phyloP scores from a whole-genome alignment of 1,140 invertebrate genomes.

The Pseudachorutes palmiensis region DNA sequence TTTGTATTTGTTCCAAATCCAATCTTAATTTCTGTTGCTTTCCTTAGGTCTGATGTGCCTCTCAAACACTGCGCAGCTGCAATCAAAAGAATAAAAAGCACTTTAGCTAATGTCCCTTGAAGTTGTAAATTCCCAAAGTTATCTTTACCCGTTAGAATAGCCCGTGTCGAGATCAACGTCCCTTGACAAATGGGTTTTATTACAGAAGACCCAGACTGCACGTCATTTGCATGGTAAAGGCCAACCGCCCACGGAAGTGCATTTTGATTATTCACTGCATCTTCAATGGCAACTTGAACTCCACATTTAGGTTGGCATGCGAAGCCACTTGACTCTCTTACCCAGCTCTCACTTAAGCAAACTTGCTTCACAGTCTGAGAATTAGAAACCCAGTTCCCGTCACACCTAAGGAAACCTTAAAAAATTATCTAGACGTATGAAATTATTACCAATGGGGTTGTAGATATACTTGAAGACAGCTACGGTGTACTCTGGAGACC shows the following conservation, averaged over 20 bases:
- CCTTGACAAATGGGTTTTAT: neutral
- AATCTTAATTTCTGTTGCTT: neutral
- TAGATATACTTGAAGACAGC: conserved; percentile 7
- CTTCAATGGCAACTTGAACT: neutral
- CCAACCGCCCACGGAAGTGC: neutral
- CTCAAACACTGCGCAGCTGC: neutral
- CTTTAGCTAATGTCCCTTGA: neutral
- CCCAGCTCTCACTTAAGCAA: neutral
- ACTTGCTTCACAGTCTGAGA: neutral
- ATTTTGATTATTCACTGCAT: neutral
- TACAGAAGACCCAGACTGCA: neutral
- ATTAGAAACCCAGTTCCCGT: neutral
- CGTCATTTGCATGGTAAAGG: neutral
- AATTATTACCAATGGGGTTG: neutral
- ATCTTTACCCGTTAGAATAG: neutral
- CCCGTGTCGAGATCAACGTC: neutral
- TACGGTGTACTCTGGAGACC: conserved; percentile 1
- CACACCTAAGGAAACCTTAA: neutral
- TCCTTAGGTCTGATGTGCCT: neutral
- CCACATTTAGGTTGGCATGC: neutral
- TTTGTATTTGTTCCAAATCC: neutral
- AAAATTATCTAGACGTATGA: conserved; percentile 12
- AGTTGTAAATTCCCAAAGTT: neutral
- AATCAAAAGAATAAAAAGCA: neutral
- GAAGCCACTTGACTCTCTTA: neutral